Percentiles rank a stretch among this genome's conserved stretches.
phyloP scores from a whole-genome alignment of 2,113 vertebrate species.

The Perca flavescens region DNA sequence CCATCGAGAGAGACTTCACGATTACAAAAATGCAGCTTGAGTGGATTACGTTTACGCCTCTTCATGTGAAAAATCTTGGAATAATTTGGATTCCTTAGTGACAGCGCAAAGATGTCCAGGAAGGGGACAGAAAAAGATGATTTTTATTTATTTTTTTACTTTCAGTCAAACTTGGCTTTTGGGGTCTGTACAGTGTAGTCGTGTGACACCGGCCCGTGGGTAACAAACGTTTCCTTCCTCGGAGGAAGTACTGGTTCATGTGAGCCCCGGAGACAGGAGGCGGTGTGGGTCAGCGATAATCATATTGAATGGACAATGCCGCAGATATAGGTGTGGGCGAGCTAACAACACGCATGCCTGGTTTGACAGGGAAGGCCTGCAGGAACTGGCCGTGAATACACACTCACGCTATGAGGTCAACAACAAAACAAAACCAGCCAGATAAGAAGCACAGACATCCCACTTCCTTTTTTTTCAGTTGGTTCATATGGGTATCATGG shows the following conservation, averaged over 20 bases:
- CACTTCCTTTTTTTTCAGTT: conserved; percentile 50
- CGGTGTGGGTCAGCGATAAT: conserved; percentile 83
- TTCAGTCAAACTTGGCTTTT: conserved; percentile 60
- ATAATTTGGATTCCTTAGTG: conserved; percentile 37
- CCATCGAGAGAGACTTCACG: conserved; percentile 28
- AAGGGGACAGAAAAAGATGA: background rate
- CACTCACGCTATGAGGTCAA: conserved; percentile 73
- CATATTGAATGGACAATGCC: conserved; percentile 82
- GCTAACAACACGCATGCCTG: conserved; percentile 65
- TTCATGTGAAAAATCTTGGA: conserved; percentile 18
- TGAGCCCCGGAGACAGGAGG: conserved; percentile 84
- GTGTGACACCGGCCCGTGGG: conserved; percentile 72
- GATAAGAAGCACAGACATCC: conserved; percentile 73
- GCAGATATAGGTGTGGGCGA: conserved; percentile 77
- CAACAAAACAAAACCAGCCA: conserved; percentile 72
- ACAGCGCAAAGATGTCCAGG: conserved; percentile 7
- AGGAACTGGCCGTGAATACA: conserved; percentile 74
- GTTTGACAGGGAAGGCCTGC: conserved; percentile 67
- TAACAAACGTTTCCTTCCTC: conserved; percentile 83
- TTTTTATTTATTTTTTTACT: conserved; percentile 12
- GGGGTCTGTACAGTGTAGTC: conserved; percentile 58
- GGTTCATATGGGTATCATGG: conserved; percentile 43
- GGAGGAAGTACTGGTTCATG: conserved; percentile 82
- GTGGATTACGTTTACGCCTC: conserved; percentile 35
- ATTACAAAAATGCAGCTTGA: conserved; percentile 48